Percentiles rank a stretch among this genome's conserved stretches.
Evolutionary conservation across 1,140 invertebrate species (phyloP).

Genomic region (Drosophila murphyi): DNA sequence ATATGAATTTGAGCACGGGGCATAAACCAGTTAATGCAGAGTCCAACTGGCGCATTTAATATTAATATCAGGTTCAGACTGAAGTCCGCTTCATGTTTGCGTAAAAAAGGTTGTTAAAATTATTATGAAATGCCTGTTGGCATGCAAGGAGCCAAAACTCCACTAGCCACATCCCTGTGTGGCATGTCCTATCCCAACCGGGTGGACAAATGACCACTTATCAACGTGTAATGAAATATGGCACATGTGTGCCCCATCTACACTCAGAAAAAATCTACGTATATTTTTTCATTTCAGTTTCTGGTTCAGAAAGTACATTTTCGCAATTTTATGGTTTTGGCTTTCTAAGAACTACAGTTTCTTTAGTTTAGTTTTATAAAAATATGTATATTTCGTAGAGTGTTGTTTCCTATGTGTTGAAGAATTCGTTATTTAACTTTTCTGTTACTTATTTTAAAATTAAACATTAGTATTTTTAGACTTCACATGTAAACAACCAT

Average conservation of each 20-base stretch:
- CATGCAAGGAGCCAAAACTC: conserved; percentile 50
- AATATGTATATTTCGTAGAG: no score
- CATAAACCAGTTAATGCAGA: conserved; percentile 29
- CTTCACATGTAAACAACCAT: no score
- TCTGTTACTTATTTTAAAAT: no score
- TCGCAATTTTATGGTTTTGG: no score
- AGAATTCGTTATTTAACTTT: no score
- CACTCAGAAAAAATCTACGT: no score
- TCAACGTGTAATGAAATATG: conserved; percentile 82
- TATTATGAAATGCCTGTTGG: conserved; percentile 84
- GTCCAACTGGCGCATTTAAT: conserved; percentile 49
- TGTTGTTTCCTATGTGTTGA: no score
- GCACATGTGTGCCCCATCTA: conserved; percentile 49
- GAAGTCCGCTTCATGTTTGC: conserved; percentile 52
- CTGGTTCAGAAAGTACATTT: no score
- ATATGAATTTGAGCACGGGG: conserved; percentile 21
- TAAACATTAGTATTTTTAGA: no score
- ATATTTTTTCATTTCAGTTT: no score
- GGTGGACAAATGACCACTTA: conserved; percentile 79
- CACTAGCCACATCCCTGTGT: background rate
- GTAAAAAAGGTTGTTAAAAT: conserved; percentile 81
- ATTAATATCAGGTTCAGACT: conserved; percentile 52
- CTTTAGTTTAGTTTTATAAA: no score
- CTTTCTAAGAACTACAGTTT: no score
- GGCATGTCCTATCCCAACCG: background rate